Conservation (phyloP, 2,888 invertebrate species). For the Amblyteles armatorius region DNA sequence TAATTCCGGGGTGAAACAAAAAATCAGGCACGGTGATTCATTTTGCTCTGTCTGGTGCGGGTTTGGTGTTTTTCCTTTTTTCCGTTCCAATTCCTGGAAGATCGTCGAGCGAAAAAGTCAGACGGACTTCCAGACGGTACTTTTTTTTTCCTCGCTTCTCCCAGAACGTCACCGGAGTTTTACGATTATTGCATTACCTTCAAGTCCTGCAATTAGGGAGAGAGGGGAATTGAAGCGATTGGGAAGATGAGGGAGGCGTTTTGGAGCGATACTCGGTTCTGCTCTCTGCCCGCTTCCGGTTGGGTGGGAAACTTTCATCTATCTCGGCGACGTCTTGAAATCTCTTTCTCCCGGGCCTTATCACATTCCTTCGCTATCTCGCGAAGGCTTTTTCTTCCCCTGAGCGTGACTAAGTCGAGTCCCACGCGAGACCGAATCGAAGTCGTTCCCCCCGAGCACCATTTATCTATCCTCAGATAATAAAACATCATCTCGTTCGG, state of each 20-base stretch:
- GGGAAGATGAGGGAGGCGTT: neutral
- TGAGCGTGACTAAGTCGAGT: constrained; percentile 10
- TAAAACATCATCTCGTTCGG: neutral
- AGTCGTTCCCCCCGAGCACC: constrained; percentile 16
- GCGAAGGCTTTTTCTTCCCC: constrained; percentile 15
- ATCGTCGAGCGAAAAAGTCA: neutral
- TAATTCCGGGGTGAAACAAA: constrained; percentile 21
- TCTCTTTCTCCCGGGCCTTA: constrained; percentile 41
- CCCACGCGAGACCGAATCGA: constrained; percentile 24
- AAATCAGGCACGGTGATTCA: constrained; percentile 7
- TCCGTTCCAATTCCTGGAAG: neutral
- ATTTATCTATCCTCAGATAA: constrained; percentile 43
- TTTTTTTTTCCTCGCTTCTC: neutral
- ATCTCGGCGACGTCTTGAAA: constrained; percentile 22
- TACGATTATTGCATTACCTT: neutral
- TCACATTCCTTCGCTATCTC: constrained; percentile 71
- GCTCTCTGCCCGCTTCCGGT: neutral
- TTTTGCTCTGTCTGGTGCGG: neutral
- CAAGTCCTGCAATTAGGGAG: neutral
- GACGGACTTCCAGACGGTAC: neutral
- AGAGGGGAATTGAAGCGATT: neutral
- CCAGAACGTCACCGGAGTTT: neutral
- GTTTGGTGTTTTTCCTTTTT: constrained; percentile 2
- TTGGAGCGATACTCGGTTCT: neutral
- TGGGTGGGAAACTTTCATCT: constrained; percentile 19